A percentile compares a stretch with the other conserved stretches of the same genome.
These are phyloP conservation scores for Elephantulus edwardii DNA, from an alignment of 2,113 vertebrate species.

Conservation along the genomic window DNA sequence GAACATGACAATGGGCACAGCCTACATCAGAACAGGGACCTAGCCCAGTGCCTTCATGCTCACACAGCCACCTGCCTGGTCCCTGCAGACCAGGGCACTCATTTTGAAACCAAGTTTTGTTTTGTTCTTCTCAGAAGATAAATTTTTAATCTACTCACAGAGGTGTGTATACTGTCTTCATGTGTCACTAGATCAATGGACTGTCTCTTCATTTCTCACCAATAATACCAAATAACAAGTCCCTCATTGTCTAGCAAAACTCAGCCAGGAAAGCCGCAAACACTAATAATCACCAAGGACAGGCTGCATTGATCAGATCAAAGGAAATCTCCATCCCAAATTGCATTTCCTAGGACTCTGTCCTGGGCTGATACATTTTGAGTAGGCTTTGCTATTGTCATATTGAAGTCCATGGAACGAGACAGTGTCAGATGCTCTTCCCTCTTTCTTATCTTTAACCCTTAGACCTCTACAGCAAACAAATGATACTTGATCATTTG, in stretches of 20 bases:
- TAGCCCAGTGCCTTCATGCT: background rate
- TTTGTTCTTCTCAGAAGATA: background rate
- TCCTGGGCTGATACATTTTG: background rate
- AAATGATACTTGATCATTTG: background rate
- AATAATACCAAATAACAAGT: background rate
- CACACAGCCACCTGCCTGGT: background rate
- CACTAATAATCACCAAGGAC: background rate
- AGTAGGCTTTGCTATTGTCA: background rate
- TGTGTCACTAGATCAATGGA: conserved; percentile 5
- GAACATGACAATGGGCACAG: background rate
- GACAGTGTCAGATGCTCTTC: background rate
- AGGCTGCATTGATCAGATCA: background rate
- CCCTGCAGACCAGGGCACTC: background rate
- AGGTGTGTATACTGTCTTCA: background rate
- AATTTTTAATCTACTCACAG: background rate
- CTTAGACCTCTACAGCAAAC: background rate
- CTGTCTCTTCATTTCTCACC: background rate
- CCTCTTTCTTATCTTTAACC: background rate
- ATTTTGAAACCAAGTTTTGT: background rate
- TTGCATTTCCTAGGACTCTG: background rate
- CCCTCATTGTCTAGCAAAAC: background rate
- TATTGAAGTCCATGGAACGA: background rate
- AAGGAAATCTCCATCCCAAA: background rate
- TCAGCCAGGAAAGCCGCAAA: conserved; percentile 8
- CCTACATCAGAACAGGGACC: background rate